These are phyloP conservation scores for Heliconius aoede DNA, from an alignment of 2,888 invertebrate genomes.

Conservation along the genomic window DNA sequence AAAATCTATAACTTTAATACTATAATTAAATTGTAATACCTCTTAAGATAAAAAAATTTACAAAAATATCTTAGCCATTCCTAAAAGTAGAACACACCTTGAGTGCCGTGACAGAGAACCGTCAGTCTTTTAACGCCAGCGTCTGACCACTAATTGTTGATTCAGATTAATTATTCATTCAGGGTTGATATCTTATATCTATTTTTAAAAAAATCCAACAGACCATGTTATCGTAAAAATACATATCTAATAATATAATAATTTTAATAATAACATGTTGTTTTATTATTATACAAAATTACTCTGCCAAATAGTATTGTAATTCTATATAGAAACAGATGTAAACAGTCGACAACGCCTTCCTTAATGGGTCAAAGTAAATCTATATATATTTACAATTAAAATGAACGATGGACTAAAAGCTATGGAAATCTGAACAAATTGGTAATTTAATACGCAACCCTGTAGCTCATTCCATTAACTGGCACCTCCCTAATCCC, in stretches of 20 bases:
- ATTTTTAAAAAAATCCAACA: too few species aligned
- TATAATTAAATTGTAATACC: background rate
- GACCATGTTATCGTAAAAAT: too few species aligned
- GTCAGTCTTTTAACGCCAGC: slow-evolving; percentile 70
- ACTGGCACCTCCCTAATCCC: slow-evolving; percentile 56
- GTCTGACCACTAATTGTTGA: slow-evolving; percentile 60
- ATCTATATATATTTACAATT: slow-evolving; percentile 29
- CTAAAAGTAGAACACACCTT: slow-evolving; percentile 48
- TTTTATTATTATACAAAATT: background rate
- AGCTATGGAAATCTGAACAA: slow-evolving; percentile 43
- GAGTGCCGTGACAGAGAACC: slow-evolving; percentile 66
- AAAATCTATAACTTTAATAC: background rate
- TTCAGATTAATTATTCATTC: slow-evolving; percentile 56
- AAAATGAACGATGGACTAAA: slow-evolving; percentile 41
- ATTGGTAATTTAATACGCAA: slow-evolving; percentile 51
- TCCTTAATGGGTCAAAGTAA: slow-evolving; percentile 37
- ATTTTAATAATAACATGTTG: too few species aligned
- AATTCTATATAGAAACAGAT: slow-evolving; percentile 1
- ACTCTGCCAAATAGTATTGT: background rate
- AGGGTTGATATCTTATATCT: slow-evolving; percentile 60
- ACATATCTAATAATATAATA: too few species aligned
- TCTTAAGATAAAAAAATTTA: background rate
- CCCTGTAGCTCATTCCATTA: slow-evolving; percentile 73
- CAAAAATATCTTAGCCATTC: background rate
- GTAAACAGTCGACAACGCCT: slow-evolving; percentile 25